Evolutionary conservation across 2,888 invertebrate genomes (phyloP).

Genomic region (Byasa hedistus): DNA sequence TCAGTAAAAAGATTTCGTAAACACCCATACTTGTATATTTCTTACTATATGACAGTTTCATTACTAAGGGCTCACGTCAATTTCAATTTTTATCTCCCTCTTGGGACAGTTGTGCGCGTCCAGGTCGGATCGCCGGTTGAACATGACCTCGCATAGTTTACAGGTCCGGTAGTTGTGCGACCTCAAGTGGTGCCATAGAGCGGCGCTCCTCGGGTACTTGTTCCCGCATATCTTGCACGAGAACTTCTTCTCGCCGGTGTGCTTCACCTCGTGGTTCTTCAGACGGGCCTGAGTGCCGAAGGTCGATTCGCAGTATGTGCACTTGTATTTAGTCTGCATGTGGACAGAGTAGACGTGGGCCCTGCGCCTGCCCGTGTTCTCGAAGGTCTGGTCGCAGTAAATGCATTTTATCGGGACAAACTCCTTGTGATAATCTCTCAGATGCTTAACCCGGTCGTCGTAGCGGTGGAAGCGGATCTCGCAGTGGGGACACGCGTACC

Average conservation of each 20-base stretch:
- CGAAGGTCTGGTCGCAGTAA: constrained; percentile 3
- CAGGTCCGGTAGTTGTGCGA: constrained; percentile 1
- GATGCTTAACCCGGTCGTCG: constrained; percentile 5
- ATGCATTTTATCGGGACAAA: constrained; percentile 1
- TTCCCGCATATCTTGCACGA: constrained; percentile 4
- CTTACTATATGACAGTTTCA: too few species aligned
- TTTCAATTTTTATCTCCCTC: background rate
- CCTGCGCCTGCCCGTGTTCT: constrained; percentile 3
- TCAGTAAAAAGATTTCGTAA: too few species aligned
- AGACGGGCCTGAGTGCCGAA: background rate
- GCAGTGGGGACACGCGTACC: constrained; percentile 3
- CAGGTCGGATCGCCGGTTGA: constrained; percentile 1
- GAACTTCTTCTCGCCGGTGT: constrained; percentile 11
- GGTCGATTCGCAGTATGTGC: constrained; percentile 4
- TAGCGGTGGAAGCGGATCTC: constrained; percentile 6
- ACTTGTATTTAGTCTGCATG: constrained; percentile 2
- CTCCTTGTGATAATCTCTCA: constrained; percentile 1
- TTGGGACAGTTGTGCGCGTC: background rate
- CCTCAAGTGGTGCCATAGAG: constrained; percentile 4
- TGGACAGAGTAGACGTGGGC: constrained; percentile 3
- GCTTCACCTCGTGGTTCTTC: constrained; percentile 9
- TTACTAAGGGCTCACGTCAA: too few species aligned
- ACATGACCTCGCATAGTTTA: constrained; percentile 8
- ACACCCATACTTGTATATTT: too few species aligned
- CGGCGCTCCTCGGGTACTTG: constrained; percentile 4